Percentiles rank a stretch among this genome's conserved stretches.
Evolutionary conservation across 2,113 vertebrate genomes (phyloP).

Genomic region (Pterocles burchelli): DNA sequence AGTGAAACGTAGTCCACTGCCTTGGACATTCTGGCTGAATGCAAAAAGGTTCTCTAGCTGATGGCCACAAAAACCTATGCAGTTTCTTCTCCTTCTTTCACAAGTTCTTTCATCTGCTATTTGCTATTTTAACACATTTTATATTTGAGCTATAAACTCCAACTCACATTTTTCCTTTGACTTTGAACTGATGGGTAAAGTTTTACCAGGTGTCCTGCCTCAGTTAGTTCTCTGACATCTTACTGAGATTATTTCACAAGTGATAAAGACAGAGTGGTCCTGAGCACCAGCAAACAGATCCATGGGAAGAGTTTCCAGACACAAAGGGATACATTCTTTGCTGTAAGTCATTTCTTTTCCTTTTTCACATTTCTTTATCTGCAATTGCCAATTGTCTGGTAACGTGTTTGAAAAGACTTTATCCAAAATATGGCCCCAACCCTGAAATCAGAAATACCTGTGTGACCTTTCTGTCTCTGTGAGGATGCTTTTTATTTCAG

Average conservation of each 20-base stretch:
- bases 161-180: not conserved
- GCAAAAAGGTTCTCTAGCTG: not conserved
- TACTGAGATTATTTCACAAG: not conserved
- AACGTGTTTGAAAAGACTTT: not conserved
- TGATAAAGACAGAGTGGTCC: not conserved
- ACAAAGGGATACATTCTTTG: not conserved
- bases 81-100: not conserved
- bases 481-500: not conserved
- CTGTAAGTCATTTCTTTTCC: not conserved
- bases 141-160: not conserved
- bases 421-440: not conserved
- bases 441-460: not conserved
- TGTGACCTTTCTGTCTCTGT: not conserved
- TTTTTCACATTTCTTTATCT: not conserved
- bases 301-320: not conserved
- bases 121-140: not conserved
- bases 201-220: not conserved
- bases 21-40: not conserved
- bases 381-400: not conserved
- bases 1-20: not conserved
- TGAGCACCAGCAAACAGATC: not conserved
- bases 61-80: not conserved
- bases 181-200: not conserved
- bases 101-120: not conserved
- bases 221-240: not conserved